phyloP scores from a whole-genome alignment of 2,888 invertebrate genomes.

The Eudemis profundana region DNA sequence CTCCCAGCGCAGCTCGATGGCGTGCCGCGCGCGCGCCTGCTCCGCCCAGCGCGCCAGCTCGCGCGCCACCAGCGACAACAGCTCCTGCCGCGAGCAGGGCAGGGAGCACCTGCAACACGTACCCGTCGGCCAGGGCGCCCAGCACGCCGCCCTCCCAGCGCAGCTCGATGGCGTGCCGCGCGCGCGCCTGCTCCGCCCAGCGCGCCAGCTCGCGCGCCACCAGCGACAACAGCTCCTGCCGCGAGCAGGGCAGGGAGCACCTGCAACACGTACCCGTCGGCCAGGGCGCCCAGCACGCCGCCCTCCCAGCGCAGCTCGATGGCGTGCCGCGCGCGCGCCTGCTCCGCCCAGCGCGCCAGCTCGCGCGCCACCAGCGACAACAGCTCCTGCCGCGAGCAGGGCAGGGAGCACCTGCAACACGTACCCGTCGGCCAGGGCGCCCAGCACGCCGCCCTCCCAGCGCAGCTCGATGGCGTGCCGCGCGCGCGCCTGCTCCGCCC shows the following conservation, averaged over 20 bases:
- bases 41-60: slow-evolving; percentile 93
- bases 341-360: slow-evolving; percentile 90
- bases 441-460: slow-evolving; percentile 94
- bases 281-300: slow-evolving; percentile 90
- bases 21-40: slow-evolving; percentile 89
- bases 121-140: slow-evolving; percentile 85
- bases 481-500: slow-evolving; percentile 90
- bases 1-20: slow-evolving; percentile 93
- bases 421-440: slow-evolving; percentile 82
- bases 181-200: slow-evolving; percentile 90
- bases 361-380: slow-evolving; percentile 91
- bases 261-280: slow-evolving; percentile 44
- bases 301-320: slow-evolving; percentile 94
- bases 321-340: slow-evolving; percentile 89
- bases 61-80: slow-evolving; percentile 90
- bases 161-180: slow-evolving; percentile 90
- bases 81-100: slow-evolving; percentile 93
- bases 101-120: slow-evolving; percentile 88
- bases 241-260: slow-evolving; percentile 96
- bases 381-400: slow-evolving; percentile 93
- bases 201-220: slow-evolving; percentile 91
- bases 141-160: slow-evolving; percentile 94
- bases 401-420: slow-evolving; percentile 89
- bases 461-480: slow-evolving; percentile 91
- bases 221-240: slow-evolving; percentile 91